Evolutionary conservation across 2,113 vertebrate species (phyloP), one percentile per base, ranked within the genome.

Genomic region (Aramus guarauna): DNA sequence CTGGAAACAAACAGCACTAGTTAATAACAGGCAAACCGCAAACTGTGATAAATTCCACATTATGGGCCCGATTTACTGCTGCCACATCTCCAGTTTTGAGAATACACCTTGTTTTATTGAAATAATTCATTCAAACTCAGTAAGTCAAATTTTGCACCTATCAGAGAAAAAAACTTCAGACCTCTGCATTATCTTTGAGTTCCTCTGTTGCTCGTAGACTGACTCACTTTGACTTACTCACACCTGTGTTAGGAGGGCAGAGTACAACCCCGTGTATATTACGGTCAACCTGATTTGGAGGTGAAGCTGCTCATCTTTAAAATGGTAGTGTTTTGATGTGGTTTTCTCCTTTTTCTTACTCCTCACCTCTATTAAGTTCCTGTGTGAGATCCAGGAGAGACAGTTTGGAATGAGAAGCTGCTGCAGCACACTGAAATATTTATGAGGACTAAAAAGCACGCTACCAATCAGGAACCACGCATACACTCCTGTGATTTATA

Each of bases 1-100:
- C 69, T 62, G 83, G 91, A 92, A 97, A 87, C 66, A 85, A 95
- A 85, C 20, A 79, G 78, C 62, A 81, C n/a, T 68, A 69, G 91
- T 58, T 96, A 94, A 62, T 91, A 97, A 66, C 43, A 82, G 47
- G 55, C 34, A 77, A 95, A 90, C 58, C 53, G 72, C 1, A 2
- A 53, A 92, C 36, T 0, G 0, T 36, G 73, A 82, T 72, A 75
- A 93, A 95, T 52, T 75, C 58, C 59, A 23, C 34, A n/a, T 76
- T 36, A 75, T 6, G 18, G 37, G 10, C 52, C 64, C 60, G 58
- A 89, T 85, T 56, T 53, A 84, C 69, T 84, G 76, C 60, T 89
- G 76, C 30, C 30, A 34, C 12, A 23, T 36, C 37, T 19, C 56
- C 69, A 68, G 52, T 90, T 92, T 91, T 5, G 3, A 69, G 58